phyloP scores from a whole-genome alignment of 2,888 invertebrate species.

The Eristalinus sepulchralis region DNA sequence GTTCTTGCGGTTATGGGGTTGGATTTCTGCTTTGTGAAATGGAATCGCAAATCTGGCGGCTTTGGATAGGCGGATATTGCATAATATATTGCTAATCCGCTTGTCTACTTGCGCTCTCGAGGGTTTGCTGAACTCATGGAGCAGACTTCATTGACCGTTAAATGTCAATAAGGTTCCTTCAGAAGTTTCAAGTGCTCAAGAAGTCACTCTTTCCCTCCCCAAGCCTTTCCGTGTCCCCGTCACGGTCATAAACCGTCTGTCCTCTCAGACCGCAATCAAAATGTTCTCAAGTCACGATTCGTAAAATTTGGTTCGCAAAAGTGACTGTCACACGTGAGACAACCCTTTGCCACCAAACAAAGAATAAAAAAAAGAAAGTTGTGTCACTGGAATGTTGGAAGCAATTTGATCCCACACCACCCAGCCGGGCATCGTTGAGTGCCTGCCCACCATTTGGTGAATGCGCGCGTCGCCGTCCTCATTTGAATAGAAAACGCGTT shows the following conservation, averaged over 20 bases:
- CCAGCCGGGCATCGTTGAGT: too few species aligned
- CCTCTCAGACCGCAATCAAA: too few species aligned
- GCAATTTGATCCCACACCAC: background rate
- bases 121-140: background rate
- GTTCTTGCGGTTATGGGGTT: background rate
- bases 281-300: too few species aligned
- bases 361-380: background rate
- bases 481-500: slow-evolving; percentile 14
- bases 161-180: background rate
- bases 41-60: background rate
- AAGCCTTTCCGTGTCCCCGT: too few species aligned
- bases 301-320: background rate
- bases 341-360: background rate
- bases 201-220: too few species aligned
- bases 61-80: background rate
- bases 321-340: background rate
- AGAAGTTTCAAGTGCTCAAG: too few species aligned
- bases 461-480: background rate
- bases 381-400: background rate
- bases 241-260: too few species aligned
- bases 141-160: background rate
- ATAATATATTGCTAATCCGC: background rate
- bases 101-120: background rate
- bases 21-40: background rate
- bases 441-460: background rate